A percentile compares a stretch with the other conserved stretches of the same genome.
These are phyloP conservation scores for Cataglyphis cursor DNA, from an alignment of 2,888 invertebrate genomes.

Conservation along the genomic window DNA sequence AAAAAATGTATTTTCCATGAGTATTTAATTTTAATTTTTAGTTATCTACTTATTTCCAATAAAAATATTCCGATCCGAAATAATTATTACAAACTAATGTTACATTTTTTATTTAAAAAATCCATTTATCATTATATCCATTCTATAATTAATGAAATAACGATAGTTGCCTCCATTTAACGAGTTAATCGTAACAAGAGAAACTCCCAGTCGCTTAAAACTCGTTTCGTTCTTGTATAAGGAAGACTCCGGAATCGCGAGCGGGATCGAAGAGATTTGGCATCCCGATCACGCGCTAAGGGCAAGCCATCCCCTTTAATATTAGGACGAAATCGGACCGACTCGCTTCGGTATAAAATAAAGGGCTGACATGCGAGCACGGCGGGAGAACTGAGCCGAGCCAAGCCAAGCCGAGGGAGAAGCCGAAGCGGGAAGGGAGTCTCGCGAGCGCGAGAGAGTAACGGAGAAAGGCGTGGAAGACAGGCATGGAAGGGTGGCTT, in stretches of 20 bases:
- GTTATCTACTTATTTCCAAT: no score
- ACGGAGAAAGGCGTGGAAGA: conserved; percentile 66
- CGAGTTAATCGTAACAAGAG: neutral
- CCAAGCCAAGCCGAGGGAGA: conserved; percentile 46
- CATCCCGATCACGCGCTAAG: conserved; percentile 86
- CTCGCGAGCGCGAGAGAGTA: conserved; percentile 35
- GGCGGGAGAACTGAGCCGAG: conserved; percentile 62
- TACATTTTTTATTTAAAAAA: no score
- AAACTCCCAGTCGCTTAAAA: conserved; percentile 25
- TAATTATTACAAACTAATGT: no score
- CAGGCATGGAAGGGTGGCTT: conserved; percentile 79
- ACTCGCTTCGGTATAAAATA: conserved; percentile 82
- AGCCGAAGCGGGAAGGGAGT: conserved; percentile 29
- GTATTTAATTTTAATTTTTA: neutral
- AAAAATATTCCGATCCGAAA: no score
- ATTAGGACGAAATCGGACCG: conserved; percentile 79
- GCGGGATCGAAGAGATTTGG: conserved; percentile 78
- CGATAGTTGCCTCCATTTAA: neutral
- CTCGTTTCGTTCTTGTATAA: conserved; percentile 75
- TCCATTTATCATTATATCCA: neutral
- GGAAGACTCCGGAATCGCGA: conserved; percentile 78
- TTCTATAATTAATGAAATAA: conserved; percentile 19
- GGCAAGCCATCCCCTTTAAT: conserved; percentile 85
- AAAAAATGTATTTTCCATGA: neutral
- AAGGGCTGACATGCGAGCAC: conserved; percentile 84